Evolutionary conservation across 2,888 invertebrate species (phyloP), one percentile per base, ranked within the genome.

Genomic region (Coleophora flavipennella): DNA sequence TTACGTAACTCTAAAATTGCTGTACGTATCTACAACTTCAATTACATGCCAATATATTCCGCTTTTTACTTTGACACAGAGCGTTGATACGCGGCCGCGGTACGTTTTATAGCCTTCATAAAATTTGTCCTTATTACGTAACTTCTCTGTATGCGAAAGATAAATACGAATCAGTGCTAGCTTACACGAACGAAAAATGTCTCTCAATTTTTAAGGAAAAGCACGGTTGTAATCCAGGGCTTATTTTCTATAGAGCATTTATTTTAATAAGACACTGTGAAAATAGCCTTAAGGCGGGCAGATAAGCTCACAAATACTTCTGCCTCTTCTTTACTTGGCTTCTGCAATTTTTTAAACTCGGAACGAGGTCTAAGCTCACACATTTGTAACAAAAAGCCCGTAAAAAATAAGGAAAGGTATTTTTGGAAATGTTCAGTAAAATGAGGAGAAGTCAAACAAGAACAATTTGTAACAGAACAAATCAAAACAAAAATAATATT

Each of bases 201-300:
- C 20, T 3, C 20, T 4, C 6, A 4, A 4, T 20, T 20, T 37
- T 10, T 20, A 38, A 38, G 26, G 8, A 33, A 20, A 20, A 20
- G 3, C 6, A 20, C 20, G 6, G 3, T 20, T 20, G 20, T 20
- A 20, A 36, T 40, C 40, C 33, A 26, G 3, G 47, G 48, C 50
- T 47, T 47, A 52, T 51, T 54, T 56, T 55, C 45, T 51, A 53
- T 54, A 50, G 51, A 52, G 51, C 55, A 58, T 56, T 55, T 58
- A 52, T 60, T 59, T 62, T 59, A 62, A 65, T 64, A 64, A 59
- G 55, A 58, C 53, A 51, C 55, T 56, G 54, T 46, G 49, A 48
- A 45, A 20, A 51, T 50, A 50, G 48, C 51, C 44, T 48, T 44
- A 48, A 46, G 47, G 46, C 50, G 55, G 53, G 51, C 55, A 47